These are phyloP conservation scores for Hapalemur alaotrensis DNA, from an alignment of 2,797 vertebrate genomes.

Conservation along the genomic window DNA sequence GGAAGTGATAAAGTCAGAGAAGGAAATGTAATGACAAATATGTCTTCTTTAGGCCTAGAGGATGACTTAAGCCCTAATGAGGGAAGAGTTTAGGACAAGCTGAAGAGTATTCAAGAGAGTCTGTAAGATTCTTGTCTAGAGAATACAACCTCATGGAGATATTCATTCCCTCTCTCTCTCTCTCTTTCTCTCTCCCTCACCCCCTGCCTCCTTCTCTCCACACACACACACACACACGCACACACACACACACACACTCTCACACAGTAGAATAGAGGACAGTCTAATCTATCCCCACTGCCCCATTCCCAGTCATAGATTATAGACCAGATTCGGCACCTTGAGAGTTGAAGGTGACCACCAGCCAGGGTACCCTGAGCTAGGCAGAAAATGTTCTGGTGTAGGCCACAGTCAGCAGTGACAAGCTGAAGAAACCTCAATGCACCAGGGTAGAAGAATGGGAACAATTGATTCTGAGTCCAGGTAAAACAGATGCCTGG, in stretches of 20 bases:
- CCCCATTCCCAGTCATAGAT: background rate
- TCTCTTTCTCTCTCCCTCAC: too few relatives aligned
- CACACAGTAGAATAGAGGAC: background rate
- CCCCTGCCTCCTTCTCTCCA: too few relatives aligned
- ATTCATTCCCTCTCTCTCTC: background rate
- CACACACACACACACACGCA: background rate
- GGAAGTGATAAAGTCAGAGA: background rate
- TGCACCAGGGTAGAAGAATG: background rate
- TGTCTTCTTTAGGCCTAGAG: background rate
- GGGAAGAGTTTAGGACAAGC: background rate
- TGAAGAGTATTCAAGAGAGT: background rate
- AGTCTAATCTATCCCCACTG: background rate
- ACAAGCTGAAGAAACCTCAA: background rate
- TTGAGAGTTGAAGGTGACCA: background rate
- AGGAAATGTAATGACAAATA: background rate
- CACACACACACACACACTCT: background rate
- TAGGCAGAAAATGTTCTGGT: background rate
- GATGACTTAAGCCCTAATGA: background rate
- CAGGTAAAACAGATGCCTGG: background rate
- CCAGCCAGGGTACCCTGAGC: background rate
- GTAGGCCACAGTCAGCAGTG: background rate
- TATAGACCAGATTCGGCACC: background rate
- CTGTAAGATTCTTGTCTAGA: background rate
- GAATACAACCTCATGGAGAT: background rate
- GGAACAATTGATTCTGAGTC: background rate